Base-by-base conservation (phyloP, 2,113 vertebrate species). In the Gorsachius goisagi region DNA sequence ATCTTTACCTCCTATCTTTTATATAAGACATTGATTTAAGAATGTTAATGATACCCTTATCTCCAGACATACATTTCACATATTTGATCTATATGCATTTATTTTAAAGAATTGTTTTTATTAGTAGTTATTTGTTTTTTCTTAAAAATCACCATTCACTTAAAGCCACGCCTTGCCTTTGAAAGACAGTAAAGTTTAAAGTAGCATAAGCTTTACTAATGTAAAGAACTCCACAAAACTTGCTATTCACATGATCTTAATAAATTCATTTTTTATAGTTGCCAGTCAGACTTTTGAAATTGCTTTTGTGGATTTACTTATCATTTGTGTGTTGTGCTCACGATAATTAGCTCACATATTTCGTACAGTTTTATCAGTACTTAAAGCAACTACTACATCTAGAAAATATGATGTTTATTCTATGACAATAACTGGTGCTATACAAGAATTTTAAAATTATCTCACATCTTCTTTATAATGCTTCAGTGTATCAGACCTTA, bases 191-290 rank as follows among this genome's bases (percentile, higher is more conserved):
- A 56, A 69, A 60, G 77, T 67, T 80, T 75, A 22, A 86, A 86
- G 59, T 90, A 91, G 49, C 44, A 28, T 81, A 89, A 84, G 23
- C 45, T 96, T 86, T 75, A 62, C 56, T 75, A 68, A 77, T 75
- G 56, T 86, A 86, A 94, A 84, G 35, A 80, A 86, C 20, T 83
- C n/a, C 35, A 85, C 52, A 68, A 89, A 90, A 93, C 58, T 89
- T 94, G 49, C 37, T 89, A 63, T 82, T 85, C 39, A 60, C 17
- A 13, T 74, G 16, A 86, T 56, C 66, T 88, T 78, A 96, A 77
- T 95, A 92, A 92, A 96, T 64, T 18, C 4, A 69, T 93, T 93
- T 96, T 90, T 60, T 89, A 72, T 35, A 84, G 15, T 71, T 96
- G 53, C 24, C 27, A 55, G 9, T 72, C 53, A 85, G 52, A 84